These are phyloP conservation scores for Rhombomys opimus DNA, from an alignment of 2,113 vertebrate species.

Conservation along the genomic window DNA sequence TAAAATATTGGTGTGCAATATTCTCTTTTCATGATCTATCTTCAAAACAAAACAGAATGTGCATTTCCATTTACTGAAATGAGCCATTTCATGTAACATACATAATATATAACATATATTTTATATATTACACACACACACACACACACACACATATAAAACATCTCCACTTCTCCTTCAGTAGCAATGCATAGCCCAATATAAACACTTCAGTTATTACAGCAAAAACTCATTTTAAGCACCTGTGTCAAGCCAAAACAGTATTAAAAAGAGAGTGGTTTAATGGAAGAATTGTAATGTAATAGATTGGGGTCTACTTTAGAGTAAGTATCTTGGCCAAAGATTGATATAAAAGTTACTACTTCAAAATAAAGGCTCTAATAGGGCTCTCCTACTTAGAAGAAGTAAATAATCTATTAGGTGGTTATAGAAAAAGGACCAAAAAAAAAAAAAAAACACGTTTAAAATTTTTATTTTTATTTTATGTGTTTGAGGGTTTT, in stretches of 20 bases:
- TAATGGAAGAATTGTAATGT: background rate
- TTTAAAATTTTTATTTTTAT: background rate
- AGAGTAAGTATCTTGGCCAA: background rate
- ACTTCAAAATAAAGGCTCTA: constrained; percentile 25
- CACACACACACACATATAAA: background rate
- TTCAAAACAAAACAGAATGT: constrained; percentile 20
- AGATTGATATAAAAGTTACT: background rate
- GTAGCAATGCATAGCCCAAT: background rate
- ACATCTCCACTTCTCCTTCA: background rate
- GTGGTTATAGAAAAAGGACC: background rate
- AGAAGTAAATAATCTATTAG: constrained; percentile 17
- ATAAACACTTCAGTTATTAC: background rate
- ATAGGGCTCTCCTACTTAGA: background rate
- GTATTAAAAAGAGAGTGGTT: background rate
- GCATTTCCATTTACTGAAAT: background rate
- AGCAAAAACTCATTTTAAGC: background rate
- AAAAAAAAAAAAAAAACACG: background rate
- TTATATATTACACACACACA: background rate
- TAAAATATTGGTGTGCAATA: background rate
- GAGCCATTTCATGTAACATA: background rate
- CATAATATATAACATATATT: background rate
- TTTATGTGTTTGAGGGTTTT: background rate
- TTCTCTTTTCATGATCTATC: background rate
- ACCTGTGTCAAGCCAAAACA: background rate
- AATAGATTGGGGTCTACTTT: background rate